A percentile compares a stretch with the other conserved stretches of the same genome.
Conservation (phyloP, 1,140 invertebrate genomes). For the Eubasilissa regina region DNA sequence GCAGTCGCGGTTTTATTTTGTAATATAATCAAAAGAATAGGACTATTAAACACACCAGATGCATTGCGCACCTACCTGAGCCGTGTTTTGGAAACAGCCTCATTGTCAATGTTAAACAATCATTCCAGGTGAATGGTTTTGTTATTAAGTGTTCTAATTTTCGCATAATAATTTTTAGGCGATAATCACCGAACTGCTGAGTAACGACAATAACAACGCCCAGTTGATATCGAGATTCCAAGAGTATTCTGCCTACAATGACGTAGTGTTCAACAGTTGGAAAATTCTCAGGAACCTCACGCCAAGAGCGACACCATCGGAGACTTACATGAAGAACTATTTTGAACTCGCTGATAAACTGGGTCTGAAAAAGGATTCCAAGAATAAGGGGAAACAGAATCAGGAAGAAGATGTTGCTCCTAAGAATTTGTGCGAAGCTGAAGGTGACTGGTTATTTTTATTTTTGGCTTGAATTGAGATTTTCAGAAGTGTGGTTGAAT, state of each 20-base stretch:
- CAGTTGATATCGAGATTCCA: slow-evolving; percentile 75
- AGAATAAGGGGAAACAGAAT: slow-evolving; percentile 63
- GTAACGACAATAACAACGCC: slow-evolving; percentile 71
- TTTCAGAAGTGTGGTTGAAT: too few species aligned
- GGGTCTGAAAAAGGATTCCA: slow-evolving; percentile 70
- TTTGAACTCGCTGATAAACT: slow-evolving; percentile 79
- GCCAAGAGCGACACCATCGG: slow-evolving; percentile 71
- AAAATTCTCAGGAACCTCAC: slow-evolving; percentile 73
- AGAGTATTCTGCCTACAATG: slow-evolving; percentile 77
- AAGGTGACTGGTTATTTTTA: slow-evolving; percentile 62
- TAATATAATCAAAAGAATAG: too few species aligned
- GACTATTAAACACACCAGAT: too few species aligned
- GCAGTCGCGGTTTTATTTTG: too few species aligned
- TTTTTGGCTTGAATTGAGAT: too few species aligned
- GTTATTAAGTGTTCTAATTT: background rate
- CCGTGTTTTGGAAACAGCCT: too few species aligned
- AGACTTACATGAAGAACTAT: slow-evolving; percentile 80
- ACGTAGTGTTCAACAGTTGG: slow-evolving; percentile 76
- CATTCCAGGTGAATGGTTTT: too few species aligned
- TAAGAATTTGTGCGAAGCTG: slow-evolving; percentile 68
- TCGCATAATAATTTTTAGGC: slow-evolving; percentile 56
- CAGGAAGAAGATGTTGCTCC: slow-evolving; percentile 63
- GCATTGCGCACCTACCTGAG: too few species aligned
- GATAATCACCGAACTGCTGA: slow-evolving; percentile 74
- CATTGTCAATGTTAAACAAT: too few species aligned